phyloP scores from a whole-genome alignment of 37 sponge, comb jelly and placozoan genomes.

The Beroe forskalii region DNA sequence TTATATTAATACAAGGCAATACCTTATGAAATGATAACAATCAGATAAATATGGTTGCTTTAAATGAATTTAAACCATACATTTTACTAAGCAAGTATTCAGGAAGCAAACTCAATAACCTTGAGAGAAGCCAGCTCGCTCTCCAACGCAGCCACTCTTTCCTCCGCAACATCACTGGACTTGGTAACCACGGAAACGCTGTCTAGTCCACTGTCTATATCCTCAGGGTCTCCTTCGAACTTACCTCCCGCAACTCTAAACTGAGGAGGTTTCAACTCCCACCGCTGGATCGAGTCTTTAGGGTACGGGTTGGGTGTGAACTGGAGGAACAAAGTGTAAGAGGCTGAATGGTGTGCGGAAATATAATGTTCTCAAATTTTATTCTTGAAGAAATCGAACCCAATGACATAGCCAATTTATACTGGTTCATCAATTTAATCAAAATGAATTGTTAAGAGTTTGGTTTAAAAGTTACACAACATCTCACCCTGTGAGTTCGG shows the following conservation, averaged over 20 bases:
- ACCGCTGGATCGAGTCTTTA: conserved; percentile 32
- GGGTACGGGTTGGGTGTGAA: conserved; percentile 55
- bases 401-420: too few species aligned
- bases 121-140: conserved; percentile 18
- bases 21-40: too few species aligned
- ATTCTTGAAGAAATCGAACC: too few species aligned
- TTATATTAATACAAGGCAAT: too few species aligned
- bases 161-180: conserved; percentile 35
- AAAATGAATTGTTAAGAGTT: too few species aligned
- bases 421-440: too few species aligned
- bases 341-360: too few species aligned
- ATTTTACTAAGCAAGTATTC: too few species aligned
- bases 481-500: conserved; percentile 41
- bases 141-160: conserved; percentile 44
- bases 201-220: conserved; percentile 51
- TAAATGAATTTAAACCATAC: neutral
- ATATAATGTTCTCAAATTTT: too few species aligned
- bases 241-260: neutral
- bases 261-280: conserved; percentile 38
- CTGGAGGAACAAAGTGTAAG: neutral
- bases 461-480: too few species aligned
- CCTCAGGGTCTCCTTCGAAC: neutral
- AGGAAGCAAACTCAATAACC: too few species aligned
- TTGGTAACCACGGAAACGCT: conserved; percentile 16
- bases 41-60: neutral